Base-by-base conservation (phyloP, 2,888 invertebrate species). In the Lutraria lutraria region DNA sequence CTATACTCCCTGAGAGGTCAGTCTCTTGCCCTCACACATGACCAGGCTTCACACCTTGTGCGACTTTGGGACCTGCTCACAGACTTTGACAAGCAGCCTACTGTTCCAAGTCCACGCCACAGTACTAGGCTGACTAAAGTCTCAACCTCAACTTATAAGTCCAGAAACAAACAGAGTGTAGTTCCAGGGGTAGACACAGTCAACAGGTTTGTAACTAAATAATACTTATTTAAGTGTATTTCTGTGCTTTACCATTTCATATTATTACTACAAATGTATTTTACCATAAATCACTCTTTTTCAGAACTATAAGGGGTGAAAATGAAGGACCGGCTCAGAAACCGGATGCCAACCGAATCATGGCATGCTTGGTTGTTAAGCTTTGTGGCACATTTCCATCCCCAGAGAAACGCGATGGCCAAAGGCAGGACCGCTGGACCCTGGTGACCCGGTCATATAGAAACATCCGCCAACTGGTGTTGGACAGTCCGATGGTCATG, bases 261-360 rank as follows among this genome's bases (percentile, higher is more conserved):
- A 43, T 43, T 8, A 4, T 43, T 4, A 4, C 8, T 43, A 43
- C 8, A 43, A 2, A 4, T 43, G 43, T 43, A 43, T 4, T 43
- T 43, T 43, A 8, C 43, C 2, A 43, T 43, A 43, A 4, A 87
- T 56, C 19, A 29, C 79, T 12, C 8, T 60, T 80, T 84, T 89
- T 29, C 81, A 89, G 89, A 79, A 68, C 60, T 25, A 86, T 88
- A 25, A 29, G 31, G 79, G 90, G 90, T 12, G 29, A 21, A 13
- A 81, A 76, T 16, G 53, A 25, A 10, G 89, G 89, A 21, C 83
- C 79, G n/a, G 90, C 90, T 16, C 88, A 90, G 82, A 34, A 29
- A n/a, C 90, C 90, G 4, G 90, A 90, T 31, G 52, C 83, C 21
- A 90, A 88, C 86, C 52, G 88, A 0, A 82, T 82, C 56, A 88